Base-by-base conservation (phyloP, 2,888 invertebrate genomes). In the Steinernema hermaphroditum region DNA sequence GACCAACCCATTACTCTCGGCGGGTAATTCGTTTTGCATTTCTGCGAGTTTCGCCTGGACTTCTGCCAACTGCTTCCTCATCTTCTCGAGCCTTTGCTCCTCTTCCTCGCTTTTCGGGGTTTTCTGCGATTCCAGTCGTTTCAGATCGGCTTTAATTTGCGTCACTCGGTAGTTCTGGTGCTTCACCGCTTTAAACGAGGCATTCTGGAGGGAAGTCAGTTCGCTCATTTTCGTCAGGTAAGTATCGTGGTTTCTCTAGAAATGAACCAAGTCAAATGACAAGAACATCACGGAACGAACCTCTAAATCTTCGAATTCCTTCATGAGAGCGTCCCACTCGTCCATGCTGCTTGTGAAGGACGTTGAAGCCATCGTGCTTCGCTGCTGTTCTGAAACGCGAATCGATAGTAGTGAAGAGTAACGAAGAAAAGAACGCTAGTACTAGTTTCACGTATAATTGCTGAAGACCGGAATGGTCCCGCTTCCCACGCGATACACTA, bases 131-230 rank as follows among this genome's bases (percentile, higher is more conserved):
- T 77, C 76, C 0, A 80, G 73, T 69, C 80, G 92, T 89, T 92
- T 92, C 72, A 95, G 87, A 70, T 92, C 91, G 82, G 91, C 91
- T 41, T 90, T 89, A 85, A 97, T 93, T 86, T 93, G 90, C 49
- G 91, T 91, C 89, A 96, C 91, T 76, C 94, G 91, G 89, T 96
- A 96, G 82, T 92, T 91, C 87, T 96, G 96, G 88, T 96, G 96
- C 80, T 91, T 91, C 80, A 96, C 91, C 85, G 93, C 93, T 87
- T 93, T 93, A 83, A 92, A 89, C 88, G 95, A 95, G 91, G 92
- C 85, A 69, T 87, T 86, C 81, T 89, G 89, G 8, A 82, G 75
- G 27, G 81, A 77, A 37, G 84, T 85, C 77, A 89, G 80, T 54
- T 88, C 87, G 9, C 87, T 84, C 71, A 88, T 82, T 69, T 87